Evolutionary conservation across 2,888 invertebrate species (phyloP).

Genomic region (Troides helena): DNA sequence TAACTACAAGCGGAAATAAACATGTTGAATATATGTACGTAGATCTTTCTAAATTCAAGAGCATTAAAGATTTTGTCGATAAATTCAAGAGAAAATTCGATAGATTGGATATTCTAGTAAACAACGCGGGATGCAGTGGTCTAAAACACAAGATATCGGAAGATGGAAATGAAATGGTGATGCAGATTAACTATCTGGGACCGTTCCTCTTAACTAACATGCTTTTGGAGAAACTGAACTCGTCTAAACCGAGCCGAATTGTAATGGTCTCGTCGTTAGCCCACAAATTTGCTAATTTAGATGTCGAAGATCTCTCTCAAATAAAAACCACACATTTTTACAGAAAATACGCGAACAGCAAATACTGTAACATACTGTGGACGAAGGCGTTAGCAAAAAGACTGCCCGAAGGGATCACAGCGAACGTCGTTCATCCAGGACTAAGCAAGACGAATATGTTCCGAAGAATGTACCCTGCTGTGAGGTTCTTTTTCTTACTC

Average conservation of each 20-base stretch:
- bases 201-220: constrained; percentile 86
- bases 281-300: constrained; percentile 69
- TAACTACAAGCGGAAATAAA: constrained; percentile 84
- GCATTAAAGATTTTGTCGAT: constrained; percentile 81
- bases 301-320: constrained; percentile 42
- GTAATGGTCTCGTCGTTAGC: constrained; percentile 65
- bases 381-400: constrained; percentile 58
- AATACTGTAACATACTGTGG: constrained; percentile 62
- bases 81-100: constrained; percentile 74
- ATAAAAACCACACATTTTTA: constrained; percentile 2
- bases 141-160: constrained; percentile 63
- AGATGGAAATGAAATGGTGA: constrained; percentile 81
- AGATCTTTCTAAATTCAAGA: constrained; percentile 74
- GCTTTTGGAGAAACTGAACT: constrained; percentile 69
- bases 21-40: constrained; percentile 81
- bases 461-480: constrained; percentile 74
- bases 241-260: constrained; percentile 65
- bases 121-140: constrained; percentile 80
- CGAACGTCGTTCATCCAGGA: constrained; percentile 91
- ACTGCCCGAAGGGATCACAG: constrained; percentile 81
- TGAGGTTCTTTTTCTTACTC: constrained; percentile 72
- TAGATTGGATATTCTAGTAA: constrained; percentile 81
- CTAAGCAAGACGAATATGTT: constrained; percentile 89
- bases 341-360: constrained; percentile 55
- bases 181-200: constrained; percentile 86